Base-by-base conservation (phyloP, 2,888 invertebrate genomes). In the Deilephila porcellus region DNA sequence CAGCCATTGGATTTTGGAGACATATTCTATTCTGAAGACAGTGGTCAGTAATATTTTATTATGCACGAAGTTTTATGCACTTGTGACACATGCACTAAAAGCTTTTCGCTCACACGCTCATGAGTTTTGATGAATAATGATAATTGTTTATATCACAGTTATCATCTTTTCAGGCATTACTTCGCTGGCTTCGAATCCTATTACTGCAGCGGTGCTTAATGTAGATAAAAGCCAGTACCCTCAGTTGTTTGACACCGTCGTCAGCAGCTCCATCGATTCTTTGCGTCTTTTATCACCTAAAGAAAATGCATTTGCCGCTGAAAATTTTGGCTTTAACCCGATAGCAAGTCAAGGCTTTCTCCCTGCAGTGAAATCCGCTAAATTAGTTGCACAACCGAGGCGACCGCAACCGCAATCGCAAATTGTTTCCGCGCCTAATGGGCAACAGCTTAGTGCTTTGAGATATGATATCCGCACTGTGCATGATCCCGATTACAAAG, bases 1-100 rank as follows among this genome's bases (percentile, higher is more conserved):
- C 91, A 93, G 76, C 94, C 95, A 19, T 88, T 95, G 83, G 96
- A 96, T 86, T 96, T 95, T 82, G 91, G 92, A 14, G 89, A 94
- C n/a, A 90, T 96, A 82, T 95, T 96, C 78, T 88, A 91, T 72
- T 87, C 92, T 72, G 91, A 89, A 76, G 88, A 90, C 79, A 88
- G 88, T 75, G 93, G 95, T 95, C 74, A 79, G 85, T 85, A 81
- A 71, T 29, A 32, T 71, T 64, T 70, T 14, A 19, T 19, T 25
- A 37, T 3, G 45, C 45, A 63, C 17, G 63, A 25, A 3, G 20
- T 59, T 67, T 60, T 45, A 25, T 60, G 17, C 73, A 52, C 56
- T 56, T 56, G 20, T 52, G 56, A 56, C 52, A 25, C 11, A 60
- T 70, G 56, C 71, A 76, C 70, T 19, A 29, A 63, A 71, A 64